A percentile compares a stretch with the other conserved stretches of the same genome.
Conservation (phyloP, 1,140 invertebrate species). For the Ctenoplectra terminalis region DNA sequence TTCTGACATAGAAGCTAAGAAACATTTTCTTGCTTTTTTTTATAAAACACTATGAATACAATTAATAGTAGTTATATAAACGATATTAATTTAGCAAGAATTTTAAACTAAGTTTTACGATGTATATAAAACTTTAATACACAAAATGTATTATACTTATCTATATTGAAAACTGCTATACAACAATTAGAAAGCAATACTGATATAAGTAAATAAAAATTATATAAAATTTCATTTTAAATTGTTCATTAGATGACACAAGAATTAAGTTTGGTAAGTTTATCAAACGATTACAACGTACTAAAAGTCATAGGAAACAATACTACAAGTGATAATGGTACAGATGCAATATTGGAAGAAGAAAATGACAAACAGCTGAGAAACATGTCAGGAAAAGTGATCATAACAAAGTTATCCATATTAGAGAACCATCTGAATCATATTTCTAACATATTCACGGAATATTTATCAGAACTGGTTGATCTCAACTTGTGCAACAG, state of each 20-base stretch:
- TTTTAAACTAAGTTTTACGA: too few relatives aligned
- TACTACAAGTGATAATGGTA: neutral
- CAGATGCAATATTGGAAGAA: neutral
- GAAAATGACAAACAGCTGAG: neutral
- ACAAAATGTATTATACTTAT: too few relatives aligned
- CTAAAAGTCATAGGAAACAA: neutral
- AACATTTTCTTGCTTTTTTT: too few relatives aligned
- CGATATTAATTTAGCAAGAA: too few relatives aligned
- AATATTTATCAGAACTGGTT: neutral
- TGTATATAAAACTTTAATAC: too few relatives aligned
- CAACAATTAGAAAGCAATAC: too few relatives aligned
- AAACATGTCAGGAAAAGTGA: neutral
- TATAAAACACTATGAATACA: too few relatives aligned
- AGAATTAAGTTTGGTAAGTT: neutral
- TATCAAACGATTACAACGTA: neutral
- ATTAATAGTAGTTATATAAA: too few relatives aligned
- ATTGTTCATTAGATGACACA: conserved; percentile 2
- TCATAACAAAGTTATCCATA: neutral
- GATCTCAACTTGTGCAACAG: conserved; percentile 63
- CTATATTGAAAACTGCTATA: too few relatives aligned
- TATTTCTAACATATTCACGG: neutral
- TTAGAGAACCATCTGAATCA: neutral
- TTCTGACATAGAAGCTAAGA: too few relatives aligned
- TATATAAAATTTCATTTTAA: neutral
- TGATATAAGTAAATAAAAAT: neutral